Percentiles rank a stretch among this genome's conserved stretches.
These are phyloP conservation scores for Sebastes taczanowskii DNA, from an alignment of 2,797 vertebrate species.

Conservation along the genomic window DNA sequence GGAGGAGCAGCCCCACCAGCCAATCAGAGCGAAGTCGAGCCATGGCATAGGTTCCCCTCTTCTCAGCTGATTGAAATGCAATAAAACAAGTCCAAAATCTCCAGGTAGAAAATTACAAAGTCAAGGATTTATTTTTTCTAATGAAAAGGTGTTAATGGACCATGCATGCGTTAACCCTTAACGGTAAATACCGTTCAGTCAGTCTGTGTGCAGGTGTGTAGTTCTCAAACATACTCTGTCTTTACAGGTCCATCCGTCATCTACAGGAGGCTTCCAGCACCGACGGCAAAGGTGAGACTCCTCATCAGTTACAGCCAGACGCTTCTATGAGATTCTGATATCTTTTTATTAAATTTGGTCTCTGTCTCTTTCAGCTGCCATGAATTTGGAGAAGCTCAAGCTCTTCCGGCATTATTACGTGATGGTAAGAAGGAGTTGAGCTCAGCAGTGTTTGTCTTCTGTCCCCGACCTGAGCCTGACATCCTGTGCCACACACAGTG, in stretches of 20 bases:
- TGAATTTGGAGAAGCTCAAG: slow-evolving; percentile 90
- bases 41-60: not conserved
- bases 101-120: too few species aligned
- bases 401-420: slow-evolving; percentile 89
- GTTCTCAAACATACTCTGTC: slow-evolving; percentile 10
- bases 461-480: too few species aligned
- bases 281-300: slow-evolving; percentile 85
- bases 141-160: too few species aligned
- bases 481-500: too few species aligned
- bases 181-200: too few species aligned
- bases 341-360: not conserved
- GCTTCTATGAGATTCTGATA: not conserved
- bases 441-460: not conserved
- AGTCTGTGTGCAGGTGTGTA: not conserved
- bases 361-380: slow-evolving; percentile 76
- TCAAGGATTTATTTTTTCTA: too few species aligned
- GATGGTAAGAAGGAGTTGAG: slow-evolving; percentile 75
- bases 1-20: too few species aligned
- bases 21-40: not conserved
- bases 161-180: not conserved
- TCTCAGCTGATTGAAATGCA: too few species aligned
- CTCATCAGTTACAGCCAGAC: fast-evolving
- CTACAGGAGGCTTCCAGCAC: slow-evolving; percentile 88
- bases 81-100: too few species aligned
- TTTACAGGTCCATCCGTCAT: slow-evolving; percentile 87